Conservation (phyloP, 2,113 vertebrate genomes). For the Poeciliopsis retropinna region DNA sequence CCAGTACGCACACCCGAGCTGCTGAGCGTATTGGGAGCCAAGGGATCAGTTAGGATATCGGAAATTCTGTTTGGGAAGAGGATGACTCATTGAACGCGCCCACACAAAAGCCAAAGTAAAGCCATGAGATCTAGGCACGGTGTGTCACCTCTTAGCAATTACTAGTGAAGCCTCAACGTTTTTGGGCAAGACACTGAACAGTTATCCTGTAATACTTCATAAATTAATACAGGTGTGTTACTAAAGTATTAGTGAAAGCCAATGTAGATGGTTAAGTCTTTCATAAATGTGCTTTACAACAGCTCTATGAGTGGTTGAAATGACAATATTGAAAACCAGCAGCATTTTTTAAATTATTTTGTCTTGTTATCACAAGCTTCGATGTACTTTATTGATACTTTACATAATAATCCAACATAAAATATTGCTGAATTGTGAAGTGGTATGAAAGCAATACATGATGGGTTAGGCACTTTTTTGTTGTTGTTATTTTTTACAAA, state of each 20-base stretch:
- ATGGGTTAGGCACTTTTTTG: too few species aligned
- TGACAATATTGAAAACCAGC: neutral
- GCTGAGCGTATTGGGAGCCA: conserved; percentile 5
- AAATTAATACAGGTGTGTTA: neutral
- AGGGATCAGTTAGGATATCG: conserved; percentile 21
- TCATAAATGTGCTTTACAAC: conserved; percentile 4
- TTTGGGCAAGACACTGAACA: neutral
- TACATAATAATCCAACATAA: too few species aligned
- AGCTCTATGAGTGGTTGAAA: too few species aligned
- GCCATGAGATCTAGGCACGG: conserved; percentile 32
- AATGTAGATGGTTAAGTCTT: neutral
- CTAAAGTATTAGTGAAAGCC: conserved; percentile 18
- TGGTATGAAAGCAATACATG: too few species aligned
- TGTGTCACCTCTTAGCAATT: neutral
- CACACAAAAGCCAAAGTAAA: conserved; percentile 53
- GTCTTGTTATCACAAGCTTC: too few species aligned
- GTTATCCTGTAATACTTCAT: neutral
- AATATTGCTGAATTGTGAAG: too few species aligned
- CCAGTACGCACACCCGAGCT: conserved; percentile 14
- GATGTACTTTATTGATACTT: too few species aligned
- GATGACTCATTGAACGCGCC: conserved; percentile 55
- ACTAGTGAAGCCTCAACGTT: neutral
- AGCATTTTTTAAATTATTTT: too few species aligned
- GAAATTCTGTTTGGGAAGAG: conserved; percentile 26
- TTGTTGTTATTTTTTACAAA: too few species aligned